Evolutionary conservation across 2,888 invertebrate species (phyloP), one percentile per base, ranked within the genome.

Genomic region (Drosophila mayaguana): DNA sequence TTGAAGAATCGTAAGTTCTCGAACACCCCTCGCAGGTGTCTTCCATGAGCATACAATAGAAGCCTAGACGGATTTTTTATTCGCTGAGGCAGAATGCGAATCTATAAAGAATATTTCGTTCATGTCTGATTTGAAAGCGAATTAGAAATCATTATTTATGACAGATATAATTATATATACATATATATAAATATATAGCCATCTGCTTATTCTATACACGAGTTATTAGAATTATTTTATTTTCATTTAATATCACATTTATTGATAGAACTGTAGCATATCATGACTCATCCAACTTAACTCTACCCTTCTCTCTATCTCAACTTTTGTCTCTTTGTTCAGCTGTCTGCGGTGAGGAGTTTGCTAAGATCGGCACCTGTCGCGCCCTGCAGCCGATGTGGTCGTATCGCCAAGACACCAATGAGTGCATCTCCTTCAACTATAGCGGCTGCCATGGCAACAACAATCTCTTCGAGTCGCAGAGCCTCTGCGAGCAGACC

Each of bases 401-500:
- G 72, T 79, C 88, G 1, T 85, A 85, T 42, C 75, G 74, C 22
- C 51, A 38, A 14, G 79, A 75, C 7, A 67, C 63, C 0, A 85
- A 85, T 25, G 72, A 94, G 91, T 97, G 97, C 91, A 93, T 95
- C 32, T 94, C 95, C 18, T 97, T 97, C 91, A 93, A 94, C 40
- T 97, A 96, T 91, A 95, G 96, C 6, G 95, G 95, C 8, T 95
- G 95, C 82, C 92, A 96, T 20, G 97, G 96, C 25, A 97, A 96
- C 87, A 94, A 94, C 75, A 97, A 97, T 90, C 96, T 96, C 81
- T 97, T 97, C 91, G 93, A 94, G 5, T 94, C 94, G 1, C 92
- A 93, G 42, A 93, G 94, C 4, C 94, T 95, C 64, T 96, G 96
- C 81, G 94, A 93, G 65, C 91, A 93, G 48, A 93, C 94, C 12